These are phyloP conservation scores for Chesias legatella DNA, from an alignment of 2,888 invertebrate species.

Conservation along the genomic window DNA sequence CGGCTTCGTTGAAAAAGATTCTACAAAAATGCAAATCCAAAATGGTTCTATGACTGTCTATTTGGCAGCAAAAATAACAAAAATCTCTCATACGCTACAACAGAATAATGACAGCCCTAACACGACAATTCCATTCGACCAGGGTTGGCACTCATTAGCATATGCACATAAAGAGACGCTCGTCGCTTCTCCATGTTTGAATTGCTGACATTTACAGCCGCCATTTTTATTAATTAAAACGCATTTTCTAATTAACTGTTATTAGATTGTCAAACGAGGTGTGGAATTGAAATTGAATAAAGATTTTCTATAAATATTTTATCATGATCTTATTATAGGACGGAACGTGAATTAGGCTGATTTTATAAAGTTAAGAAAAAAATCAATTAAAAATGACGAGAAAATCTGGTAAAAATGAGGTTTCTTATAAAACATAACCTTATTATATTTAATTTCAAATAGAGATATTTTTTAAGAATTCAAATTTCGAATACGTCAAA, in stretches of 20 bases:
- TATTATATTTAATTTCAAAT: background rate
- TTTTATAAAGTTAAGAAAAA: too few relatives aligned
- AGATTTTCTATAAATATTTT: constrained; percentile 19
- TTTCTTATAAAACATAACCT: background rate
- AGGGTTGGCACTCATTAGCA: constrained; percentile 75
- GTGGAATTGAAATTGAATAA: constrained; percentile 10
- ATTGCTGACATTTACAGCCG: constrained; percentile 58
- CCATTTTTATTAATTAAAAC: constrained; percentile 74
- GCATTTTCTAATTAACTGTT: constrained; percentile 31
- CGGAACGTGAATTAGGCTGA: too few relatives aligned
- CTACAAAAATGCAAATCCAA: constrained; percentile 17
- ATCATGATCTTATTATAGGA: background rate
- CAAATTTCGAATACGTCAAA: constrained; percentile 28
- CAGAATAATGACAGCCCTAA: constrained; percentile 66
- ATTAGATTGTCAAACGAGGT: constrained; percentile 32
- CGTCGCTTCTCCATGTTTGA: constrained; percentile 59
- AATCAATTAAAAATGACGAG: too few relatives aligned
- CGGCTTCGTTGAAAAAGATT: background rate
- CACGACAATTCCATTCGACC: constrained; percentile 76
- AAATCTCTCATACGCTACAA: constrained; percentile 47
- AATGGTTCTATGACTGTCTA: constrained; percentile 35
- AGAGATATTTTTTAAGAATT: constrained; percentile 12
- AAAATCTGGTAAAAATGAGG: too few relatives aligned
- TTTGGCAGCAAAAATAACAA: constrained; percentile 56
- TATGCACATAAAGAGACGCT: constrained; percentile 68